These are phyloP conservation scores for Montipora capitata DNA, from an alignment of 92 coral and sea anemone genomes.

Conservation along the genomic window DNA sequence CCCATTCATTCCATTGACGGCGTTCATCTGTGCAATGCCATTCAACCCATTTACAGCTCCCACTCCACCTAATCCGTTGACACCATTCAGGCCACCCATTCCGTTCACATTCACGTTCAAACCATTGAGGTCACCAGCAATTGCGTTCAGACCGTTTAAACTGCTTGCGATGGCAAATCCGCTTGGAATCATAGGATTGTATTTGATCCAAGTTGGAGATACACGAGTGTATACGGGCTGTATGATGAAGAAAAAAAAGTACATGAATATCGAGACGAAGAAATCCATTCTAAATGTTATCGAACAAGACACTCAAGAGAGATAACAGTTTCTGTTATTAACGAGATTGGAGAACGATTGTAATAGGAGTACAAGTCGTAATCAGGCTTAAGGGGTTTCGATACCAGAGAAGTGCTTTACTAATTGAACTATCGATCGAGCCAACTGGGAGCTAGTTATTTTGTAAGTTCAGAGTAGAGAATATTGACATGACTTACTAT, in stretches of 20 bases:
- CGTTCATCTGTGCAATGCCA: conserved; percentile 88
- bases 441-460: no score
- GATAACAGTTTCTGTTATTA: no score
- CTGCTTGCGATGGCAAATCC: conserved; percentile 96
- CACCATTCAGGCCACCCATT: conserved; percentile 86
- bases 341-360: no score
- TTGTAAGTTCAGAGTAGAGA: no score
- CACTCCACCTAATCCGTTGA: conserved; percentile 85
- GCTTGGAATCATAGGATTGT: conserved; percentile 93
- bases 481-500: no score
- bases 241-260: background rate
- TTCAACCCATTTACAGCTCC: conserved; percentile 86
- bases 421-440: no score
- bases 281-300: background rate
- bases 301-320: background rate
- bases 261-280: background rate
- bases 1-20: conserved; percentile 89
- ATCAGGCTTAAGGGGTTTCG: no score
- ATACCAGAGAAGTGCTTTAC: no score
- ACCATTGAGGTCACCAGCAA: conserved; percentile 90
- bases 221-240: conserved; percentile 95
- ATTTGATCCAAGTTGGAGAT: conserved; percentile 99
- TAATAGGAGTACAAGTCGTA: no score
- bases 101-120: conserved; percentile 81
- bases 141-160: conserved; percentile 89